Percentiles rank a stretch among this genome's conserved stretches.
Conservation (phyloP, 2,797 vertebrate species). For the Arctocebus calabarensis region DNA sequence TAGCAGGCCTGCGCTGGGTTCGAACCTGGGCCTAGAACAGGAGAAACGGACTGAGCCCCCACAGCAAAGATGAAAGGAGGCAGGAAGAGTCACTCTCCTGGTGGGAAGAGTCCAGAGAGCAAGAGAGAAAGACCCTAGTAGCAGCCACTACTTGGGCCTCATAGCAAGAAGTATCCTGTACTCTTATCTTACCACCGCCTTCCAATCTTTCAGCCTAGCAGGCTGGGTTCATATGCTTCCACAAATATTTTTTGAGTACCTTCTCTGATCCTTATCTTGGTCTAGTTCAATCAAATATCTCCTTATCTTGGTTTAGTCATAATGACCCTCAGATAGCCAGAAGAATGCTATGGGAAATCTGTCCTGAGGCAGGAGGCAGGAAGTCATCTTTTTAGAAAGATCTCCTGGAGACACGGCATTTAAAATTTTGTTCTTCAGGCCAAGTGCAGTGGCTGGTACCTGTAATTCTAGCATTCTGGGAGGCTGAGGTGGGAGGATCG, state of each 20-base stretch:
- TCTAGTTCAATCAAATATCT: background rate
- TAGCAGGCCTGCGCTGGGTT: no score
- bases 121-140: background rate
- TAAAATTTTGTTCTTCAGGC: background rate
- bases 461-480: no score
- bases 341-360: background rate
- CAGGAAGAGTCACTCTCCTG: background rate
- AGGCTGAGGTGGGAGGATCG: no score
- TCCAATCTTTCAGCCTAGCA: background rate
- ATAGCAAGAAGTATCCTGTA: background rate
- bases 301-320: background rate
- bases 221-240: background rate
- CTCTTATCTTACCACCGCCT: no score
- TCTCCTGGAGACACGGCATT: background rate
- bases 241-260: background rate
- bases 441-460: no score
- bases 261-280: background rate
- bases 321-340: background rate
- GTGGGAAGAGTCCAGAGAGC: background rate
- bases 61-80: background rate
- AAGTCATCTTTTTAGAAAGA: background rate
- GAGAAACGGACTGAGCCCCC: background rate
- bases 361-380: background rate
- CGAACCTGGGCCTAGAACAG: background rate
- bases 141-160: accelerated